Evolutionary conservation across 23 tunicate species (phyloP), one percentile per base, ranked within the genome.

Genomic region (Botrylloides violaceus): DNA sequence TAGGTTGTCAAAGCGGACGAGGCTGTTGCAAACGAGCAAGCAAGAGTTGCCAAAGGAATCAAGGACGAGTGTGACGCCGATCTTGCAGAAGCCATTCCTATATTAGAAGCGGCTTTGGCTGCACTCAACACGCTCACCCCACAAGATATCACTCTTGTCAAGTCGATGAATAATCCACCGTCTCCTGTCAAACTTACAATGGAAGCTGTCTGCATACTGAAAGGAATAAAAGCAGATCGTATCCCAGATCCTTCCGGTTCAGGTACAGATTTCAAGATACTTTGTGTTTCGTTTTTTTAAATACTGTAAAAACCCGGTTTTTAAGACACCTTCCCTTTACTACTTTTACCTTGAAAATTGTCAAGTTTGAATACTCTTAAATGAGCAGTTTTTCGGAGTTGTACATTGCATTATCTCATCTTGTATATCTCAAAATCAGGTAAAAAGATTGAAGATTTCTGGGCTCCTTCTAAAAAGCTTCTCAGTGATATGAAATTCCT

Each of bases 1-100:
- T 4, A 90, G 97, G 89, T 86, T 78, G 98, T 93, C 15, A 85
- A 85, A 86, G 94, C 98, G 21, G 98, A 93, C 72, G 98, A 93
- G 73, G 98, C 89, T 2, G 89, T 93, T 55, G 98, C 98, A 23
- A 86, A 93, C 58, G 94, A 93, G 36, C 98, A 93, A 78, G 92
- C 98, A n/a, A 80, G 29, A 55, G 92, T 76, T 0, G 86, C 92
- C 22, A 84, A 92, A 48, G 83, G 83, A 0, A 80, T 92, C 58
- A 93, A 93, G 61, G 95, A 93, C 77, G 98, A 93, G 72, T 93
- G 98, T 73, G 98, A 93, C 49, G 95, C 88, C 23, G 98, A 93
- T 61, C 82, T 93, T 38, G 98, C 98, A 12, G 95, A 93, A 56
- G 98, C 98, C n/a, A 86, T 93, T 33, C 98, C 98, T 30, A 83